phyloP scores from a whole-genome alignment of 1,140 invertebrate genomes.

The Antheraea pernyi region DNA sequence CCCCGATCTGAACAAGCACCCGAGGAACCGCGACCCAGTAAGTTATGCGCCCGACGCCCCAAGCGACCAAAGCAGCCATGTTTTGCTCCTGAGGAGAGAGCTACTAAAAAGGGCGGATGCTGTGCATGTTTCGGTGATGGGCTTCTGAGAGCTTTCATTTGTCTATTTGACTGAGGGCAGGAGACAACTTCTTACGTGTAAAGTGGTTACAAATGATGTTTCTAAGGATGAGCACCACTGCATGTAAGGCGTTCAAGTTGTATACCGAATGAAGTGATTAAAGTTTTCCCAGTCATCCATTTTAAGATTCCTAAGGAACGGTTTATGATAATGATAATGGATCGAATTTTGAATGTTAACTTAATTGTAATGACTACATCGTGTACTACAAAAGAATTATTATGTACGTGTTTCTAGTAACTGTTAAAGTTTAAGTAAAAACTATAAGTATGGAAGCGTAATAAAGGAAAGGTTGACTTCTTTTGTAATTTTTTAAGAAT shows the following conservation, averaged over 20 bases:
- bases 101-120: conserved; percentile 54
- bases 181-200: conserved; percentile 18
- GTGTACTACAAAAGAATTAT: neutral
- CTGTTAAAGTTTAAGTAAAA: neutral
- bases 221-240: neutral
- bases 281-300: neutral
- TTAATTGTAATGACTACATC: neutral
- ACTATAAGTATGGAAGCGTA: conserved; percentile 3
- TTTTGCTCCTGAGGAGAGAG: conserved; percentile 58
- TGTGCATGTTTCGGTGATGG: conserved; percentile 70
- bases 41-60: conserved; percentile 57
- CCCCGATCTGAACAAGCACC: conserved; percentile 52
- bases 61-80: conserved; percentile 66
- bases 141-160: conserved; percentile 69
- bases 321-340: conserved; percentile 4
- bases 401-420: neutral
- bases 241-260: neutral
- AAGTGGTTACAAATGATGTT: conserved; percentile 5
- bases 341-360: conserved; percentile 13
- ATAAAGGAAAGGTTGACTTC: conserved; percentile 26
- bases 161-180: conserved; percentile 69
- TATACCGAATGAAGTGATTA: neutral
- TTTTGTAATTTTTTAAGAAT: conserved; percentile 47
- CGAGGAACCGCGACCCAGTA: conserved; percentile 56
- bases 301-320: neutral